phyloP scores from a whole-genome alignment of 2,113 vertebrate species.

The Macquaria ambigua region DNA sequence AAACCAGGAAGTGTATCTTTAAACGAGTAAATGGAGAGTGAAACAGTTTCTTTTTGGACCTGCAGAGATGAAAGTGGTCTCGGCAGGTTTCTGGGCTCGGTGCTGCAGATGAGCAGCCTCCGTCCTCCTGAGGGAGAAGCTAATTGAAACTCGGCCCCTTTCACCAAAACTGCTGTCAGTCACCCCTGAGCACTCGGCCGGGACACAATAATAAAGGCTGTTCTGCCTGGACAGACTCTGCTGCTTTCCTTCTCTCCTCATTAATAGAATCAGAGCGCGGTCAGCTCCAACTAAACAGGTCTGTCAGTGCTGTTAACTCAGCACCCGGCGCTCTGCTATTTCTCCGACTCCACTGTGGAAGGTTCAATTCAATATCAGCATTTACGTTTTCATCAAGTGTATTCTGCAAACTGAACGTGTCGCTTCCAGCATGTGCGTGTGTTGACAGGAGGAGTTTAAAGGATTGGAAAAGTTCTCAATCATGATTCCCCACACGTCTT shows the following conservation, averaged over 20 bases:
- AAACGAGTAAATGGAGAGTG: background rate
- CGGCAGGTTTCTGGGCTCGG: constrained; percentile 49
- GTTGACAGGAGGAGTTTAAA: constrained; percentile 9
- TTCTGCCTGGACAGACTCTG: constrained; percentile 19
- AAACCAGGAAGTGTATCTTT: background rate
- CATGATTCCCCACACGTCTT: constrained; percentile 9
- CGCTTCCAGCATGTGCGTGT: background rate
- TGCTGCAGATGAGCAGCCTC: constrained; percentile 31
- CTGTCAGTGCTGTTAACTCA: constrained; percentile 5
- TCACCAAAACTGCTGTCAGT: constrained; percentile 51
- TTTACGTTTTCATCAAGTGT: background rate
- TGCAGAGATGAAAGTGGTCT: constrained; percentile 10
- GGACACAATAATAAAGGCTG: constrained; percentile 19
- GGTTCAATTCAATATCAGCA: background rate
- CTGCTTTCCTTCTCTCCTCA: background rate
- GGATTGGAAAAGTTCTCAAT: background rate
- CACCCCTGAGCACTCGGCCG: constrained; percentile 16
- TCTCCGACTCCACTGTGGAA: background rate
- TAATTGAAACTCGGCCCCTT: constrained; percentile 56
- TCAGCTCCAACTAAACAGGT: constrained; percentile 9
- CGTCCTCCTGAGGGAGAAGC: constrained; percentile 34
- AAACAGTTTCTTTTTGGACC: constrained; percentile 3
- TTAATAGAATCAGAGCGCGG: constrained; percentile 1
- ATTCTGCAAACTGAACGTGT: background rate
- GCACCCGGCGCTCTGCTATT: background rate